A percentile compares a stretch with the other conserved stretches of the same genome.
These are phyloP conservation scores for Herpetotheres cachinnans DNA, from an alignment of 2,113 vertebrate species.

Conservation along the genomic window DNA sequence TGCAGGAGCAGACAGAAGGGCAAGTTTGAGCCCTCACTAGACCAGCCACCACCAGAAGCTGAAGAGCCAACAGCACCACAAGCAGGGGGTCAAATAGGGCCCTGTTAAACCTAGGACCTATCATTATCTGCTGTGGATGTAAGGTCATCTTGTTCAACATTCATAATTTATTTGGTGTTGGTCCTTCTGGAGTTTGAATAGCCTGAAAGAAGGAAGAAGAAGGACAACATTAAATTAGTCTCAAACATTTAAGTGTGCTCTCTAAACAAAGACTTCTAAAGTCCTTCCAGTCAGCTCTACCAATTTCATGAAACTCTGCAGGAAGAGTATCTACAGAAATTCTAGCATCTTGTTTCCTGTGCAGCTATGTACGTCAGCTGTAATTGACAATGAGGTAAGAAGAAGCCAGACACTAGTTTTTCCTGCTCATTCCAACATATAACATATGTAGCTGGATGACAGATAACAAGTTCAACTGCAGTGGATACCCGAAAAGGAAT, in stretches of 20 bases:
- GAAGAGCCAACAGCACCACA: constrained; percentile 97
- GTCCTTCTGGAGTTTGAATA: constrained; percentile 86
- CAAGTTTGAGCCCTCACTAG: constrained; percentile 97
- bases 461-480: neutral
- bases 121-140: constrained; percentile 99
- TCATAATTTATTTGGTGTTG: constrained; percentile 98
- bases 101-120: constrained; percentile 99
- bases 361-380: neutral
- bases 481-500: neutral
- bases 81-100: constrained; percentile 99
- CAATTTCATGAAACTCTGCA: neutral
- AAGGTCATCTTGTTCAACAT: constrained; percentile 99
- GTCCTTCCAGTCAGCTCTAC: neutral
- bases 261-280: neutral
- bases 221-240: constrained; percentile 43
- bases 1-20: constrained; percentile 97
- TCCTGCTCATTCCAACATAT: neutral
- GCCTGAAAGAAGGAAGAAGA: constrained; percentile 71
- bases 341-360: neutral
- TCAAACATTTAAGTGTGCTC: neutral
- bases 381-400: neutral
- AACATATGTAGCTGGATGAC: neutral
- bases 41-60: constrained; percentile 96
- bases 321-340: neutral
- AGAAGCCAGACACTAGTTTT: neutral